phyloP scores from a whole-genome alignment of 2,888 invertebrate species.

The Epinotia bilunana region DNA sequence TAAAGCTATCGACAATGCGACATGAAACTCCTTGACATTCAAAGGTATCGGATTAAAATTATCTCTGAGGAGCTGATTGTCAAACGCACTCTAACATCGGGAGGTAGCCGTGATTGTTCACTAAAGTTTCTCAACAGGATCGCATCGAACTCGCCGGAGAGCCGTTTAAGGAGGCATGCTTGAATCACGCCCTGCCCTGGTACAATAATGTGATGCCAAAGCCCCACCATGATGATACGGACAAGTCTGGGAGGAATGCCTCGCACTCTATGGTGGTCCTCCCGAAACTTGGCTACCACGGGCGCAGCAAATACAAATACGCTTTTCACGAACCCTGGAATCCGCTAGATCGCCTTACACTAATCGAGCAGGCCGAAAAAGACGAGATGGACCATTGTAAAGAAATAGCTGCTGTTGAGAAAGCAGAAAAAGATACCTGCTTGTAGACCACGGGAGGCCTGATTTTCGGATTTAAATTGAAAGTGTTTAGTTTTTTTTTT shows the following conservation, averaged over 20 bases:
- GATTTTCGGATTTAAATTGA: constrained; percentile 55
- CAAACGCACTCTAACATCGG: constrained; percentile 70
- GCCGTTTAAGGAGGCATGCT: constrained; percentile 55
- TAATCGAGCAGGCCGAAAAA: constrained; percentile 71
- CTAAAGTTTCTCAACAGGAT: constrained; percentile 73
- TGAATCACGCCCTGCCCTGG: constrained; percentile 45
- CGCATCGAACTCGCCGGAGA: constrained; percentile 58
- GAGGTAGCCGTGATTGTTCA: constrained; percentile 49
- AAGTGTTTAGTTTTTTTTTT: constrained; percentile 45
- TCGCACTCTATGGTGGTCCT: constrained; percentile 54
- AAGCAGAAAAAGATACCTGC: constrained; percentile 48
- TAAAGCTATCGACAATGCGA: not conserved
- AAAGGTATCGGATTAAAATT: constrained; percentile 33
- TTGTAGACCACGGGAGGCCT: constrained; percentile 59
- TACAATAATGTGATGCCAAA: constrained; percentile 66
- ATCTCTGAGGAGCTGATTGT: constrained; percentile 49
- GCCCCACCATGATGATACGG: constrained; percentile 72
- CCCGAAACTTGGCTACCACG: constrained; percentile 74
- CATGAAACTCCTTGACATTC: not conserved
- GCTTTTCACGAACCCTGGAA: constrained; percentile 80
- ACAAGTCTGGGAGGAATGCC: constrained; percentile 55
- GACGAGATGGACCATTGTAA: constrained; percentile 55
- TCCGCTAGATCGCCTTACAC: constrained; percentile 68
- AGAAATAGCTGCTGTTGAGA: constrained; percentile 46
- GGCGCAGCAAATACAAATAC: constrained; percentile 70